Evolutionary conservation across 2,113 vertebrate genomes (phyloP).

Genomic region (Orientallactaga bullata): DNA sequence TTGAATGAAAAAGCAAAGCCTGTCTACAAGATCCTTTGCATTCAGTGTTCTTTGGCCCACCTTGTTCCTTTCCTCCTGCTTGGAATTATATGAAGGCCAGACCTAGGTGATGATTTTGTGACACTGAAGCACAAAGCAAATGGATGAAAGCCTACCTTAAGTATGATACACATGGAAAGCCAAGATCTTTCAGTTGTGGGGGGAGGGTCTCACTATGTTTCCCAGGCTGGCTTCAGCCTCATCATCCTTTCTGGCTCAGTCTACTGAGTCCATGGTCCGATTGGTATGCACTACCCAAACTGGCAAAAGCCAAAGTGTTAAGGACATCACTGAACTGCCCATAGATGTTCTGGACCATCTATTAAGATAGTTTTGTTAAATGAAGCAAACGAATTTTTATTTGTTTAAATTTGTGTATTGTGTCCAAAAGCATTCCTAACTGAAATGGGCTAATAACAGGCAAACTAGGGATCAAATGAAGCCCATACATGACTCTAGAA

Average conservation of each 20-base stretch:
- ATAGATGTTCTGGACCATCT: background rate
- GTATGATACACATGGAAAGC: constrained; percentile 3
- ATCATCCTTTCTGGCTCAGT: background rate
- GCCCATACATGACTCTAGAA: constrained; percentile 12
- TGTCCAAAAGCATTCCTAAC: background rate
- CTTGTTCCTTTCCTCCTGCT: constrained; percentile 33
- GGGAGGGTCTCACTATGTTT: background rate
- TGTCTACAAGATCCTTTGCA: constrained; percentile 47
- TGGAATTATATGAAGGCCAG: background rate
- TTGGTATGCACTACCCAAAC: background rate
- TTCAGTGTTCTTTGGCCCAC: background rate
- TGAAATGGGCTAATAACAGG: constrained; percentile 25
- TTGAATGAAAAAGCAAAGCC: constrained; percentile 34
- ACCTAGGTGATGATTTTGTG: background rate
- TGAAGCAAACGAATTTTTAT: constrained; percentile 53
- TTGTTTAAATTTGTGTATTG: constrained; percentile 41
- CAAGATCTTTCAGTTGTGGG: background rate
- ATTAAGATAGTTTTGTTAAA: constrained; percentile 44
- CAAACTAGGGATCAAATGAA: constrained; percentile 21
- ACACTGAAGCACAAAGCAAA: constrained; percentile 42
- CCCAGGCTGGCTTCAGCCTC: background rate
- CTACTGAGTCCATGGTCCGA: background rate
- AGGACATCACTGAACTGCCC: background rate
- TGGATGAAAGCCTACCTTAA: constrained; percentile 53
- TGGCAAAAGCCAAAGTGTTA: background rate